Evolutionary conservation across 2,113 vertebrate species (phyloP).

Genomic region (Scolopax mira): DNA sequence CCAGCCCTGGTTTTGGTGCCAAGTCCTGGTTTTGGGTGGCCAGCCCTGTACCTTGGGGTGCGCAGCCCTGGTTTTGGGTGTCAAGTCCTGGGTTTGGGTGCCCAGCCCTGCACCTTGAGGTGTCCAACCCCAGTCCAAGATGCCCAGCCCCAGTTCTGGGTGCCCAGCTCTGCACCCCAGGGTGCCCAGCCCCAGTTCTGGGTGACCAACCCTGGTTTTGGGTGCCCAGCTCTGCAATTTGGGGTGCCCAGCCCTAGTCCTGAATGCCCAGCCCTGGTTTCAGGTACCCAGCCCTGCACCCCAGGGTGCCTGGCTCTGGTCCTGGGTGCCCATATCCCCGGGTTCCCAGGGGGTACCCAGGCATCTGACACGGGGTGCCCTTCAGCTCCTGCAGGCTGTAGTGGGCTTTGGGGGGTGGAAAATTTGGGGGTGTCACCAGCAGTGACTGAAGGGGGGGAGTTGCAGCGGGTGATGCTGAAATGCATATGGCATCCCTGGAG

Average conservation of each 20-base stretch:
- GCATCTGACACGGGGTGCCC: rapidly evolving
- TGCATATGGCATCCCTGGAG: rapidly evolving
- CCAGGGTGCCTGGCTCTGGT: too few relatives aligned
- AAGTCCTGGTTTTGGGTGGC: too few relatives aligned
- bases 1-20: too few relatives aligned
- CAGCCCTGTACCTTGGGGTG: too few relatives aligned
- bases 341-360: background rate
- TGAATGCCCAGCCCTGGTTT: too few relatives aligned
- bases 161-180: background rate
- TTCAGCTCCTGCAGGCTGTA: background rate
- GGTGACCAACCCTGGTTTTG: too few relatives aligned
- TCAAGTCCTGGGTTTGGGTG: too few relatives aligned
- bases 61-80: too few relatives aligned
- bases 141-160: background rate
- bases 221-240: too few relatives aligned
- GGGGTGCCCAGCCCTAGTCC: too few relatives aligned
- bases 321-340: background rate
- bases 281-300: too few relatives aligned
- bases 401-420: background rate
- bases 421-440: background rate
- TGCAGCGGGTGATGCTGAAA: background rate
- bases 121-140: background rate
- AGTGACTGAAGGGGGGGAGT: background rate
- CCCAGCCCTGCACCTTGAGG: background rate
- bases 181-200: too few relatives aligned